Percentiles rank a stretch among this genome's conserved stretches.
Evolutionary conservation across 2,888 invertebrate species (phyloP).

Genomic region (Drosophila borborema): DNA sequence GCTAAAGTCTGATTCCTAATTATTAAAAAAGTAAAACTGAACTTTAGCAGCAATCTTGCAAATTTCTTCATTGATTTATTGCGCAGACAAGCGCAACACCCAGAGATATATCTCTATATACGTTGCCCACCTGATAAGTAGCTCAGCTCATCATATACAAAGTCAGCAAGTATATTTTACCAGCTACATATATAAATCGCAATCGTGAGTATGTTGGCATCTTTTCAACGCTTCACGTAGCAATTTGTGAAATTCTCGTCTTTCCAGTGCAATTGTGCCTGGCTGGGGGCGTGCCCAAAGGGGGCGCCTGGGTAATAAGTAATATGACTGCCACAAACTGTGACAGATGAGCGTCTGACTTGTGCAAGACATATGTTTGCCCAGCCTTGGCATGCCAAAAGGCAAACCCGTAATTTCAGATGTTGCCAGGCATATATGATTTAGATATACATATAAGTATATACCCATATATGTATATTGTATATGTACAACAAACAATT

Average conservation of each 20-base stretch:
- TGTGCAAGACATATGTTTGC: slow-evolving; percentile 17
- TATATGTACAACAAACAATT: slow-evolving; percentile 34
- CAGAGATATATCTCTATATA: slow-evolving; percentile 2
- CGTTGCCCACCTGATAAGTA: slow-evolving; percentile 10
- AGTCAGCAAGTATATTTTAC: slow-evolving; percentile 3
- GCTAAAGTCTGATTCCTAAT: neutral
- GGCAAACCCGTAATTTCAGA: slow-evolving; percentile 49
- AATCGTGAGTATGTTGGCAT: slow-evolving; percentile 57
- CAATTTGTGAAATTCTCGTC: slow-evolving; percentile 78
- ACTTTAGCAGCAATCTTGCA: neutral
- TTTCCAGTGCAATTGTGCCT: slow-evolving; percentile 30
- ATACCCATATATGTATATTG: neutral
- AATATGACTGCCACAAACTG: slow-evolving; percentile 57
- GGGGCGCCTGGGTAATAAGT: slow-evolving; percentile 42
- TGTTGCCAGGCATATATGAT: slow-evolving; percentile 32
- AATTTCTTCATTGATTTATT: slow-evolving; percentile 23
- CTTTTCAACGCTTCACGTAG: slow-evolving; percentile 76
- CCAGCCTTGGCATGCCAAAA: slow-evolving; percentile 48
- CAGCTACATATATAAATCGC: slow-evolving; percentile 11
- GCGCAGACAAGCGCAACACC: slow-evolving; percentile 35
- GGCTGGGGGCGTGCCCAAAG: slow-evolving; percentile 1
- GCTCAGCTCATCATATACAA: neutral
- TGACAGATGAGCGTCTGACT: slow-evolving; percentile 55
- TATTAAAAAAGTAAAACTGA: neutral
- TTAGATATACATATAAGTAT: slow-evolving; percentile 7